phyloP scores from a whole-genome alignment of 2,797 vertebrate species.

The Crocidura indochinensis region DNA sequence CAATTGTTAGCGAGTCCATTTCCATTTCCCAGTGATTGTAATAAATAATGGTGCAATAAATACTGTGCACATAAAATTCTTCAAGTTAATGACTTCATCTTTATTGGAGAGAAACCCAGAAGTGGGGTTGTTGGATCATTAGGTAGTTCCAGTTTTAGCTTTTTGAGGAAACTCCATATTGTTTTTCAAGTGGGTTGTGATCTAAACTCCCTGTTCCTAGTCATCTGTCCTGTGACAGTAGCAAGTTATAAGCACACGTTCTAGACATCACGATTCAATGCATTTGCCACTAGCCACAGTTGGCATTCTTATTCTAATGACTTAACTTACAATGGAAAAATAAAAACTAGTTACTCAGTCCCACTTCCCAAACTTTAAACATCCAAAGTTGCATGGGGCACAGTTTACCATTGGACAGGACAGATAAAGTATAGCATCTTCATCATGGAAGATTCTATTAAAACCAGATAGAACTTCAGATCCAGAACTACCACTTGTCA shows the following conservation, averaged over 20 bases:
- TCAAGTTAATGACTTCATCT: too few relatives aligned
- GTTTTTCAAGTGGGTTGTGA: too few relatives aligned
- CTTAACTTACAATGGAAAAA: conserved; percentile 3
- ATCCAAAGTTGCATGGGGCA: not conserved
- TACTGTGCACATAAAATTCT: too few relatives aligned
- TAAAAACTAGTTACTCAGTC: not conserved
- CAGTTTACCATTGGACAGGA: not conserved
- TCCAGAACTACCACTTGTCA: not conserved
- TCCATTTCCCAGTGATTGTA: too few relatives aligned
- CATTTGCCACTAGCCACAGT: not conserved
- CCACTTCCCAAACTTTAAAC: not conserved
- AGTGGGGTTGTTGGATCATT: too few relatives aligned
- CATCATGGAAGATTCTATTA: not conserved
- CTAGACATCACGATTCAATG: not conserved
- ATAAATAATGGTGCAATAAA: too few relatives aligned
- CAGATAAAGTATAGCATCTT: not conserved
- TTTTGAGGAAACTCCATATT: too few relatives aligned
- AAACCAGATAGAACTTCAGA: not conserved
- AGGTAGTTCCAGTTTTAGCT: too few relatives aligned
- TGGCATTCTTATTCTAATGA: not conserved
- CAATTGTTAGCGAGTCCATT: too few relatives aligned
- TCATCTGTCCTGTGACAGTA: accelerated
- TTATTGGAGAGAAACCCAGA: too few relatives aligned
- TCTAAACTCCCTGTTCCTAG: too few relatives aligned
- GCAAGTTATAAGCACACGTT: not conserved